These are phyloP conservation scores for Aphrophora alni DNA, from an alignment of 2,888 invertebrate species.

Conservation along the genomic window DNA sequence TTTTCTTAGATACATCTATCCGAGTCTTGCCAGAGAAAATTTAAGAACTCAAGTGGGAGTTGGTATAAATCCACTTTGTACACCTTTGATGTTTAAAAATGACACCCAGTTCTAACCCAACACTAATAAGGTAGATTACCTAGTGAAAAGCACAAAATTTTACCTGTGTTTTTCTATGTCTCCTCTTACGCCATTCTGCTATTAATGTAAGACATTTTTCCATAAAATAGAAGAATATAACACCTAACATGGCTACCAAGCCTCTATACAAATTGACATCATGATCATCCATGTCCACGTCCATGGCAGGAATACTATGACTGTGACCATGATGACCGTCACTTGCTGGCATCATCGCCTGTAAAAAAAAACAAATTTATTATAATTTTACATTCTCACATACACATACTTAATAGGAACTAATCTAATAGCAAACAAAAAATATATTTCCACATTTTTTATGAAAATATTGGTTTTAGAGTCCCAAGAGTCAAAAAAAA, in stretches of 20 bases:
- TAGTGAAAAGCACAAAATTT: neutral
- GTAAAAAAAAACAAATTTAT: constrained; percentile 32
- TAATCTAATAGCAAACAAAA: neutral
- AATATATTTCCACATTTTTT: no score
- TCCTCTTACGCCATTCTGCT: constrained; percentile 80
- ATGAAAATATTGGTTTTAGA: no score
- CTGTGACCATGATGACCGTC: constrained; percentile 53
- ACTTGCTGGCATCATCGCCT: constrained; percentile 60
- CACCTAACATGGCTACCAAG: constrained; percentile 78
- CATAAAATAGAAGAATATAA: constrained; percentile 88
- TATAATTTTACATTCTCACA: no score
- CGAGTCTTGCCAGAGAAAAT: no score
- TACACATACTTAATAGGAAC: no score
- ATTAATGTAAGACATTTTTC: constrained; percentile 82
- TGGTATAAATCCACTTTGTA: no score
- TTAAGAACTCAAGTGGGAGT: no score
- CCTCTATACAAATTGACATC: constrained; percentile 85
- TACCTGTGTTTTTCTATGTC: constrained; percentile 72
- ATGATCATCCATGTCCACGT: constrained; percentile 57
- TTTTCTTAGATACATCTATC: no score
- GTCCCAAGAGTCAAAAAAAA: no score
- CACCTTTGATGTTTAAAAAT: no score
- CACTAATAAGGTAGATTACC: no score
- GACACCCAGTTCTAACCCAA: no score
- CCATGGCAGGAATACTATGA: neutral